Base-by-base conservation (phyloP, 1,140 invertebrate genomes). In the Pygmarrhopalites habei region DNA sequence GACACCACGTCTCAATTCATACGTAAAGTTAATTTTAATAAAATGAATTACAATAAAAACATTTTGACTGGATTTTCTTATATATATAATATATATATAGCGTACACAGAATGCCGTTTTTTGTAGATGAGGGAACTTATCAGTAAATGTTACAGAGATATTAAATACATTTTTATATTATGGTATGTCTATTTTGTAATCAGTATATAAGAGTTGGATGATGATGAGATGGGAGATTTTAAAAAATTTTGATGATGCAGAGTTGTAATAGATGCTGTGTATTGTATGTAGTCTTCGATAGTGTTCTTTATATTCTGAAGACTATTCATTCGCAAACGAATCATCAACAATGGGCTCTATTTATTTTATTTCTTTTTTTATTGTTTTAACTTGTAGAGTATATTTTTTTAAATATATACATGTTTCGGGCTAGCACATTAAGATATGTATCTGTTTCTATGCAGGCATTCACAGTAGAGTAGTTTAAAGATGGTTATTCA, bases 381-480 rank as follows among this genome's bases (percentile, higher is more conserved):
- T 35, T 35, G 15, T 35, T 35, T 35, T 15, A 35, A 7, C 5
- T 35, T 35, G 15, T 15, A 35, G 32, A 35, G 32, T 35, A 35
- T 35, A 35, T 35, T 35, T 15, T 35, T 5, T 35, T 35, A 35
- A 35, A 35, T 15, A 35, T 35, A 15, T 35, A 35, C 15, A 14
- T 28, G 14, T 29, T 28, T 52, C 49, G 51, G 60, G 61, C 61
- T 63, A 63, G 61, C 61, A 63, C 61, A 58, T 47, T 57, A 26
- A 49, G 61, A 63, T 63, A 63, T 63, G 61, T 63, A 63, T 63
- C 58, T 39, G 61, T 63, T 63, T 63, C 44, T 49, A 57, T 63
- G 61, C 61, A 63, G 55, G 55, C 61, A 63, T 49, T 63, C 43
- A 57, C 14, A n/a, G n/a, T 4, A n/a, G 5, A 14, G 44, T 21